Conservation (phyloP, 2,113 vertebrate species). For the Gallinago paraguaiae region DNA sequence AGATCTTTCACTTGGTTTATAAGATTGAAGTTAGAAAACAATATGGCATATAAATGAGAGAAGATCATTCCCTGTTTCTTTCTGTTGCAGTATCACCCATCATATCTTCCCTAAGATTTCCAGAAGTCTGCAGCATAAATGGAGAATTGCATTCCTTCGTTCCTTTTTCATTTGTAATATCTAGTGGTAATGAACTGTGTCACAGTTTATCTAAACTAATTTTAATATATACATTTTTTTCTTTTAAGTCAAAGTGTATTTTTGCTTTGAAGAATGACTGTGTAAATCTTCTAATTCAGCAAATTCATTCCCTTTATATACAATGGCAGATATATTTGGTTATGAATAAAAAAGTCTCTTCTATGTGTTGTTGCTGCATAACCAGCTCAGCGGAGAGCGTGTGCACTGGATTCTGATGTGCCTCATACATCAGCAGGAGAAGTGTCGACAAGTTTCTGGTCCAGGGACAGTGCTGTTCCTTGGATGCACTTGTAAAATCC, state of each 20-base stretch:
- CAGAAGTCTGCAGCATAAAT: neutral
- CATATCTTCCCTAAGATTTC: slow-evolving; percentile 14
- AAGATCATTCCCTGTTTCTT: neutral
- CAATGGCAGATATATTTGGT: neutral
- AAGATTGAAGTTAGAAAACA: neutral
- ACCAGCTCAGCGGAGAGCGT: neutral
- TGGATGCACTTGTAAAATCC: slow-evolving; percentile 35
- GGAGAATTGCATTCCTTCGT: neutral
- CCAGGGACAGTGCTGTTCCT: slow-evolving; percentile 31
- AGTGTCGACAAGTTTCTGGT: slow-evolving; percentile 41
- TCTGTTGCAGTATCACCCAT: neutral
- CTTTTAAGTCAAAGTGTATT: neutral
- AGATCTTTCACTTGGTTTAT: slow-evolving; percentile 10
- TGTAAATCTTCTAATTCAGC: neutral
- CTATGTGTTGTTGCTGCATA: neutral
- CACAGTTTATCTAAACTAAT: neutral
- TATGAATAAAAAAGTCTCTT: neutral
- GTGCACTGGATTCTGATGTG: slow-evolving; percentile 9
- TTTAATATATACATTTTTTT: neutral
- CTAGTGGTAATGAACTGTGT: neutral
- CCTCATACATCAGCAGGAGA: slow-evolving; percentile 34
- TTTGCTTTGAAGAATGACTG: neutral
- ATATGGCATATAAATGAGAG: neutral
- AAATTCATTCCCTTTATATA: neutral
- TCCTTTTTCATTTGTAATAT: neutral